A percentile compares a stretch with the other conserved stretches of the same genome.
phyloP scores from a whole-genome alignment of 2,888 invertebrate genomes.

The Ornithoptera alexandrae region DNA sequence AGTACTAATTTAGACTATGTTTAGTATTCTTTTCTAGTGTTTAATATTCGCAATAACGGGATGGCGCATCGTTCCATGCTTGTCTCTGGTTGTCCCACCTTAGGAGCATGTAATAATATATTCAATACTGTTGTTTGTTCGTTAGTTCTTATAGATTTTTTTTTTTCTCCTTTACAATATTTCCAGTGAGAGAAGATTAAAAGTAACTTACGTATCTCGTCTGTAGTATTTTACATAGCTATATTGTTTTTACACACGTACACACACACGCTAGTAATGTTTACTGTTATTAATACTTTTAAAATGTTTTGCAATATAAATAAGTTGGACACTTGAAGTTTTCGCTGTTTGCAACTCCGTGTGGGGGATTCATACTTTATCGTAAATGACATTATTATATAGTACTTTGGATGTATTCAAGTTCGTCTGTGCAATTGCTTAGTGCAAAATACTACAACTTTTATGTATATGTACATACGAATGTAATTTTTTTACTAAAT shows the following conservation, averaged over 20 bases:
- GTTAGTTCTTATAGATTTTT: constrained; percentile 9
- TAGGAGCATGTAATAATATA: neutral
- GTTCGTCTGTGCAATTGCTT: constrained; percentile 57
- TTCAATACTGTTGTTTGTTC: constrained; percentile 16
- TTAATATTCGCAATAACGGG: constrained; percentile 25
- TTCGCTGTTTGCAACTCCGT: constrained; percentile 29
- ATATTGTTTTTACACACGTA: constrained; percentile 5
- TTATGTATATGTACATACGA: constrained; percentile 66
- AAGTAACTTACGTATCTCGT: constrained; percentile 7
- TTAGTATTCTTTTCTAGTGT: constrained; percentile 29
- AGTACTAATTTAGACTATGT: constrained; percentile 25
- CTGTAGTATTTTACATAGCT: constrained; percentile 16
- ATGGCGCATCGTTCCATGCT: constrained; percentile 25
- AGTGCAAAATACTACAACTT: constrained; percentile 50
- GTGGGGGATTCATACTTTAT: constrained; percentile 26
- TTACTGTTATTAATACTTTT: constrained; percentile 23
- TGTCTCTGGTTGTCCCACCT: constrained; percentile 11
- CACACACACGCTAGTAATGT: constrained; percentile 17
- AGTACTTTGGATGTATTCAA: constrained; percentile 38
- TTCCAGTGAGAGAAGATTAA: constrained; percentile 11
- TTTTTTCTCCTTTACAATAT: constrained; percentile 8
- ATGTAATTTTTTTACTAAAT: constrained; percentile 77
- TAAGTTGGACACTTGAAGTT: constrained; percentile 36
- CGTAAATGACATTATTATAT: constrained; percentile 30
- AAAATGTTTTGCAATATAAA: constrained; percentile 31